Conservation (phyloP, 2,888 invertebrate genomes). For the Metopia argyrocephala region DNA sequence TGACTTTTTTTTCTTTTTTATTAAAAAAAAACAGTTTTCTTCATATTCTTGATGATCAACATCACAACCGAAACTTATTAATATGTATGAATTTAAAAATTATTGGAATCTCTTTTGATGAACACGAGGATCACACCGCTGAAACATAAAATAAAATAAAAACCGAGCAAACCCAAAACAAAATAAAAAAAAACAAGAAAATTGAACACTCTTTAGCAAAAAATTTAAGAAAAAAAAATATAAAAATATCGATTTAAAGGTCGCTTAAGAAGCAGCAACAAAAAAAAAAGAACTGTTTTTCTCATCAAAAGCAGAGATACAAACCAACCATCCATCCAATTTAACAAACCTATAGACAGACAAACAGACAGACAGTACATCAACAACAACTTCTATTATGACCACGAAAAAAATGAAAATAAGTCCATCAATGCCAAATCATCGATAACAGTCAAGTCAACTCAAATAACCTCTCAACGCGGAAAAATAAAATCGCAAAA, state of each 20-base stretch:
- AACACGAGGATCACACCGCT: conserved; percentile 65
- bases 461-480: conserved; percentile 51
- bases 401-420: conserved; percentile 21
- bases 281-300: conserved; percentile 23
- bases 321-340: conserved; percentile 37
- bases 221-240: conserved; percentile 11
- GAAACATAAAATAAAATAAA: conserved; percentile 34
- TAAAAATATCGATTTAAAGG: conserved; percentile 52
- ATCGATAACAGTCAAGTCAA: conserved; percentile 56
- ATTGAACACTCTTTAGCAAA: conserved; percentile 45
- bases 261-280: conserved; percentile 37
- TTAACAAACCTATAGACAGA: conserved; percentile 10
- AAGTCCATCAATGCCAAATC: conserved; percentile 53
- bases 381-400: conserved; percentile 4
- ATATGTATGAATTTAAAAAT: conserved; percentile 76
- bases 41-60: conserved; percentile 58
- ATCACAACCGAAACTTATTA: conserved; percentile 73
- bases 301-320: conserved; percentile 58
- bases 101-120: conserved; percentile 75
- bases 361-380: background rate
- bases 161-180: conserved; percentile 10
- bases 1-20: background rate
- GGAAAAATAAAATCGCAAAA: background rate
- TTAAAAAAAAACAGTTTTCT: conserved; percentile 58
- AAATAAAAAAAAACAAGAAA: conserved; percentile 40